Percentiles rank a stretch among this genome's conserved stretches.
Conservation (phyloP, 1,140 invertebrate species). For the Megalonaias nervosa region DNA sequence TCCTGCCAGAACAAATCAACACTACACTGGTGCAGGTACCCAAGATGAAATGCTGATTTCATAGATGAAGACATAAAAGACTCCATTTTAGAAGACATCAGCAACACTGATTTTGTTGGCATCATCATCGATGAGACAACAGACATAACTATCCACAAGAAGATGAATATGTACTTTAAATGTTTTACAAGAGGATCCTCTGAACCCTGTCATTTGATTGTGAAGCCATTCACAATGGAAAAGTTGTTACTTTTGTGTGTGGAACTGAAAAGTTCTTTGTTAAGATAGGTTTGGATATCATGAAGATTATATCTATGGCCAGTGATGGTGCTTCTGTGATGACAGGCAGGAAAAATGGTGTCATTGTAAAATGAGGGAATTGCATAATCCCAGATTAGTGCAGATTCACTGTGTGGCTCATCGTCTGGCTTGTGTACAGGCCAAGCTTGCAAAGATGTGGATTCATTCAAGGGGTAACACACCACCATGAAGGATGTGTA, state of each 20-base stretch:
- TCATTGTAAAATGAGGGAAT: constrained; percentile 1
- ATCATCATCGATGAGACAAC: constrained; percentile 29
- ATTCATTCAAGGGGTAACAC: constrained; percentile 10
- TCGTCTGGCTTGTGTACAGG: constrained; percentile 12
- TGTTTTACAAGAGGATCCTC: not conserved
- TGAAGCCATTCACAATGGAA: constrained; percentile 18
- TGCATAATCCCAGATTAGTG: constrained; percentile 2
- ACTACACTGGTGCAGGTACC: not conserved
- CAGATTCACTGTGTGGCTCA: constrained; percentile 27
- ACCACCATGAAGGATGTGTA: constrained; percentile 22
- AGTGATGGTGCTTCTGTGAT: constrained; percentile 24
- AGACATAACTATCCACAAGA: constrained; percentile 16
- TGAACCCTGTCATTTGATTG: constrained; percentile 16
- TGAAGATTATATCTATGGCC: constrained; percentile 7
- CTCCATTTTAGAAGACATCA: not conserved
- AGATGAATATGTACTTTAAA: constrained; percentile 26
- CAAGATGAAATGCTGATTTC: constrained; percentile 24
- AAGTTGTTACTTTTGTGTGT: constrained; percentile 11
- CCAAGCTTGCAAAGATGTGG: constrained; percentile 9
- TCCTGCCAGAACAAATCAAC: constrained; percentile 3
- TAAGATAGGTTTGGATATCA: not conserved
- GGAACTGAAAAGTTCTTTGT: not conserved
- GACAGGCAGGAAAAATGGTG: constrained; percentile 2
- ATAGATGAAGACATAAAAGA: not conserved
- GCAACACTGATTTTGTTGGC: constrained; percentile 9